phyloP scores from a whole-genome alignment of 2,113 vertebrate species.

The Panurus biarmicus region DNA sequence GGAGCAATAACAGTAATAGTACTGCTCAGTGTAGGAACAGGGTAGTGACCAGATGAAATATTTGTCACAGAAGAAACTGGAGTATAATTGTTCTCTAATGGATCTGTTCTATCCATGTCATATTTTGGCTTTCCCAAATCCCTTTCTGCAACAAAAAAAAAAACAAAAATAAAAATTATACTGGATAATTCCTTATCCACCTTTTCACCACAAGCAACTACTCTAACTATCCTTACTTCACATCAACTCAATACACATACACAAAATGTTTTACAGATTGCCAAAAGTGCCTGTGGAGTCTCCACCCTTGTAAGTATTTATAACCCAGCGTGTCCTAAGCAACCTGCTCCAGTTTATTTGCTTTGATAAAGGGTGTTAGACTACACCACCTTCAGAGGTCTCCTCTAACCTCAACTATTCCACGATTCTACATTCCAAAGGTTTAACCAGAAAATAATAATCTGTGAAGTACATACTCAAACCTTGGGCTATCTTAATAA shows the following conservation, averaged over 20 bases:
- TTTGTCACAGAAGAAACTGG: constrained; percentile 78
- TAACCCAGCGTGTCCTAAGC: not conserved
- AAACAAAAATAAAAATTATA: not conserved
- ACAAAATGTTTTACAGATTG: not conserved
- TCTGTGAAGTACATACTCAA: not conserved
- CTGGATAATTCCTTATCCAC: not conserved
- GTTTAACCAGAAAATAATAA: not conserved
- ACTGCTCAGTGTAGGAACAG: constrained; percentile 91
- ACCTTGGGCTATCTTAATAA: not conserved
- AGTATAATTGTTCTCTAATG: constrained; percentile 80
- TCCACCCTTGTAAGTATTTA: not conserved
- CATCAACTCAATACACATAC: not conserved
- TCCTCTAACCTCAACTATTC: not conserved
- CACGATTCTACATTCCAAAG: not conserved
- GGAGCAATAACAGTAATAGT: constrained; percentile 94
- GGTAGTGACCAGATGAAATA: constrained; percentile 84
- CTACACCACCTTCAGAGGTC: not conserved
- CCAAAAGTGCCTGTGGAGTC: not conserved
- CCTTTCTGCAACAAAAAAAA: constrained; percentile 74
- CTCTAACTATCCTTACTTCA: not conserved
- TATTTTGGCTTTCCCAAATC: constrained; percentile 90
- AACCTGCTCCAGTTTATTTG: not conserved
- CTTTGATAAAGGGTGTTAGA: not conserved
- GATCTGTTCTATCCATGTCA: constrained; percentile 82
- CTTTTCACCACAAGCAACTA: not conserved